Conservation (phyloP, 2,888 invertebrate genomes). For the Rotaria magnacalcarata region DNA sequence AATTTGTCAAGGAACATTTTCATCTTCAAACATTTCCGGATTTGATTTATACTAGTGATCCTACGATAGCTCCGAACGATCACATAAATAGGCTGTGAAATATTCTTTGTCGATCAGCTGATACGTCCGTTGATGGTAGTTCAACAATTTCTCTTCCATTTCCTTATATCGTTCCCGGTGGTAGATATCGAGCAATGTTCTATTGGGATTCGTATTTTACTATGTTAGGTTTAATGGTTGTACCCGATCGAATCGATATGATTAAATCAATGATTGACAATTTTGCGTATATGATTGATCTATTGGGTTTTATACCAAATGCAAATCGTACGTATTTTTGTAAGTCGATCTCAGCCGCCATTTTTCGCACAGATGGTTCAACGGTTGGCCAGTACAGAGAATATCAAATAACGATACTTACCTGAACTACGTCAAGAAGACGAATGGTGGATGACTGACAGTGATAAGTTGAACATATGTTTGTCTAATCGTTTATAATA, state of each 20-base stretch:
- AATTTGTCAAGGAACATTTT: too few relatives aligned
- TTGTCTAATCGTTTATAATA: not conserved
- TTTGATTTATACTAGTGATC: not conserved
- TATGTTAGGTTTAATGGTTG: slow-evolving; percentile 35
- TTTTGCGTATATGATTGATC: slow-evolving; percentile 36
- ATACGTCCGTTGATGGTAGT: not conserved
- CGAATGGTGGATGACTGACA: not conserved
- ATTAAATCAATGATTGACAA: slow-evolving; percentile 39
- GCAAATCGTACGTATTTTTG: slow-evolving; percentile 38
- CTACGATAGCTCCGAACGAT: not conserved
- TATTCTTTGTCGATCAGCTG: not conserved
- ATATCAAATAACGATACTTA: not conserved
- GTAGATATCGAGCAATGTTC: slow-evolving; percentile 40
- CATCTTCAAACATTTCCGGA: too few relatives aligned
- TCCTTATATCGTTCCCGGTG: slow-evolving; percentile 40
- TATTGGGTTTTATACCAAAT: slow-evolving; percentile 43
- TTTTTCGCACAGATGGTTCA: slow-evolving; percentile 41
- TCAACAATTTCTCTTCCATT: slow-evolving; percentile 34
- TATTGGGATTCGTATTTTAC: slow-evolving; percentile 45
- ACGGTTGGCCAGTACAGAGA: not conserved
- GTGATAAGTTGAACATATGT: not conserved
- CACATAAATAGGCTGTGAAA: not conserved
- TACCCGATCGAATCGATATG: not conserved
- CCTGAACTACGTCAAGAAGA: not conserved
- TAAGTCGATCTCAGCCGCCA: slow-evolving; percentile 39